Evolutionary conservation across 2,888 invertebrate species (phyloP).

Genomic region (Leptinotarsa rubiginosa): DNA sequence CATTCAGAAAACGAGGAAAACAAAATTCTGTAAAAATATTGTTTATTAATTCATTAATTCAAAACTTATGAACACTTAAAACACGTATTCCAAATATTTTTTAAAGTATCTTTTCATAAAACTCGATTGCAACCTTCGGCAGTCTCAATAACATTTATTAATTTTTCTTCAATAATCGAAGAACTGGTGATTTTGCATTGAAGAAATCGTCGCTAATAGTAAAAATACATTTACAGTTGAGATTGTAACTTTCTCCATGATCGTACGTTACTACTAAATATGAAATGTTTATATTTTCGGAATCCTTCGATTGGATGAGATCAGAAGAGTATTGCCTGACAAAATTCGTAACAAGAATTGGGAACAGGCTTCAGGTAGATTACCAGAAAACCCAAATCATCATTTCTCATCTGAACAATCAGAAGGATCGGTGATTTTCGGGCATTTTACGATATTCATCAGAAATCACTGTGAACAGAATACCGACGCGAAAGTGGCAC

Average conservation of each 20-base stretch:
- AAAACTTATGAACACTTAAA: too few relatives aligned
- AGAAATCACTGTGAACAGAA: neutral
- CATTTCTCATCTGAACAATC: constrained; percentile 48
- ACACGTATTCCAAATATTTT: too few relatives aligned
- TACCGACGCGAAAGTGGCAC: neutral
- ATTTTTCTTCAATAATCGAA: too few relatives aligned
- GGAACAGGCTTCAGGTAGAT: constrained; percentile 46
- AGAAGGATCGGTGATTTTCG: constrained; percentile 45
- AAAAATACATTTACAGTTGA: neutral
- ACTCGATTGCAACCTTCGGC: too few relatives aligned
- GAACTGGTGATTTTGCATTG: too few relatives aligned
- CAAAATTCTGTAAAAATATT: too few relatives aligned
- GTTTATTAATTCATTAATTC: too few relatives aligned
- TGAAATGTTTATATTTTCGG: neutral
- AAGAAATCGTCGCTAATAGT: too few relatives aligned
- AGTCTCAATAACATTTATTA: too few relatives aligned
- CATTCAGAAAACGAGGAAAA: too few relatives aligned
- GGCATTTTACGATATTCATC: neutral
- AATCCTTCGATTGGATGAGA: constrained; percentile 35
- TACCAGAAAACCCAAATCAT: constrained; percentile 46
- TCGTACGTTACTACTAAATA: too few relatives aligned
- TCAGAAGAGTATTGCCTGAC: constrained; percentile 50
- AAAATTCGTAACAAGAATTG: constrained; percentile 50
- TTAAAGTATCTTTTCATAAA: too few relatives aligned
- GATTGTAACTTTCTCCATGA: neutral